Percentiles rank a stretch among this genome's conserved stretches.
Evolutionary conservation across 2,113 vertebrate genomes (phyloP).

Genomic region (Seriola quinqueradiata): DNA sequence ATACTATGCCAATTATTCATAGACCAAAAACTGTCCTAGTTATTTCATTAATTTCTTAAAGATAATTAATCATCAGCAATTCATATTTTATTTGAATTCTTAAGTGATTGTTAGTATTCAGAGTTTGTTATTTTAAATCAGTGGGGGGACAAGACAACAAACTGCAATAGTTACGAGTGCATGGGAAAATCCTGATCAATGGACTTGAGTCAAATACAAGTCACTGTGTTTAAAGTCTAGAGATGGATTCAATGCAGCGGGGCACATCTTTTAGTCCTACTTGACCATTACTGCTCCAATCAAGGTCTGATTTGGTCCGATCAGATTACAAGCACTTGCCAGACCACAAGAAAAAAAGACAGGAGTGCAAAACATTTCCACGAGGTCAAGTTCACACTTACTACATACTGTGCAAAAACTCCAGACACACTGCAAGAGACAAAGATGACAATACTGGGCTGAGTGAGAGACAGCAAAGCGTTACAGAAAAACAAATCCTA

Average conservation of each 20-base stretch:
- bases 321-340: slow-evolving; percentile 43
- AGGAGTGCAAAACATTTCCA: slow-evolving; percentile 50
- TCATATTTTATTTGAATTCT: background rate
- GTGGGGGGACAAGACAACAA: background rate
- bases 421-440: slow-evolving; percentile 35
- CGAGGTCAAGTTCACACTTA: slow-evolving; percentile 65
- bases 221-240: background rate
- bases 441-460: slow-evolving; percentile 30
- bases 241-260: slow-evolving; percentile 8
- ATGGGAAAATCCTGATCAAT: background rate
- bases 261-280: slow-evolving; percentile 1
- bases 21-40: background rate
- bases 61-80: background rate
- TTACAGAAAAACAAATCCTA: slow-evolving; percentile 57
- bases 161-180: background rate
- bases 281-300: background rate
- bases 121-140: background rate
- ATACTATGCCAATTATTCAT: background rate
- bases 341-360: slow-evolving; percentile 25
- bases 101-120: background rate
- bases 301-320: slow-evolving; percentile 18
- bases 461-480: slow-evolving; percentile 58
- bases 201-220: background rate
- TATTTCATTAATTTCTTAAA: background rate
- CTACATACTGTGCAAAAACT: slow-evolving; percentile 38